These are phyloP conservation scores for Mechanitis mazaeus DNA, from an alignment of 2,888 invertebrate species.

Conservation along the genomic window DNA sequence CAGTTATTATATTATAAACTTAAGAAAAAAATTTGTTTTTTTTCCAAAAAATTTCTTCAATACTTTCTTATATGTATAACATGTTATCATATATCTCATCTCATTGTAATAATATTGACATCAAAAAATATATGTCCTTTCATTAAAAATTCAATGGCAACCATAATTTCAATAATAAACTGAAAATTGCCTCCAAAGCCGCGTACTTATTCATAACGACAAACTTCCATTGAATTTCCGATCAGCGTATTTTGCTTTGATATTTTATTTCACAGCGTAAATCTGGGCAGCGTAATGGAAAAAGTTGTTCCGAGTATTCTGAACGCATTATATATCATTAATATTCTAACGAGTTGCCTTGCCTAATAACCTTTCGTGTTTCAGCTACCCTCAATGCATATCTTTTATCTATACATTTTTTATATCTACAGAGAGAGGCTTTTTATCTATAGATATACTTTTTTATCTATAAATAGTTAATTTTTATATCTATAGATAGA, in stretches of 20 bases:
- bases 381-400: too few relatives aligned
- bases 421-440: too few relatives aligned
- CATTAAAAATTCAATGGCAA: not conserved
- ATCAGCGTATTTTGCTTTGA: conserved; percentile 41
- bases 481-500: too few relatives aligned
- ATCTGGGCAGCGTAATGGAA: conserved; percentile 69
- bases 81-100: too few relatives aligned
- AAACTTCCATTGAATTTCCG: conserved; percentile 57
- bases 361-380: too few relatives aligned
- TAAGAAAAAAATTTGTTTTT: too few relatives aligned
- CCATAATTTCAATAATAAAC: conserved; percentile 4
- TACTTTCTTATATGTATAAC: too few relatives aligned
- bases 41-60: too few relatives aligned
- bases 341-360: conserved; percentile 65
- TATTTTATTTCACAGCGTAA: conserved; percentile 60
- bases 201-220: conserved; percentile 36
- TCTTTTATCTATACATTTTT: too few relatives aligned
- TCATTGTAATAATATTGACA: not conserved
- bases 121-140: not conserved
- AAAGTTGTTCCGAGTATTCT: conserved; percentile 75
- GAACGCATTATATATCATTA: conserved; percentile 71
- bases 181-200: conserved; percentile 11
- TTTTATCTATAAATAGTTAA: too few relatives aligned
- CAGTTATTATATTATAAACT: not conserved
- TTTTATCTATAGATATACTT: too few relatives aligned